Conservation (phyloP, 2,888 invertebrate genomes). For the Crepidodera aurea region DNA sequence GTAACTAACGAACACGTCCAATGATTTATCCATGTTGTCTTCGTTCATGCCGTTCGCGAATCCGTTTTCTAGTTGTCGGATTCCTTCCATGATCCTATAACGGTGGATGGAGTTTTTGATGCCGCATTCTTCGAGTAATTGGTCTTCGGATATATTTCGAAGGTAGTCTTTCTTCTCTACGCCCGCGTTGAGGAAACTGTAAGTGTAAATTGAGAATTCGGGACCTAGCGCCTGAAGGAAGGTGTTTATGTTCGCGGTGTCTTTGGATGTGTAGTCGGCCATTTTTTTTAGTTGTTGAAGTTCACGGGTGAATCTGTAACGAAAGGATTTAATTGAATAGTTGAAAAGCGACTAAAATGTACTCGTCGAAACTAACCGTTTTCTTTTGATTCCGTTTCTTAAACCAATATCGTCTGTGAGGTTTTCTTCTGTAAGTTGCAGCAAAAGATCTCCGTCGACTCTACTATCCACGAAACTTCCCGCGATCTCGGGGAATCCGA, state of each 20-base stretch:
- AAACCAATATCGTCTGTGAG: slow-evolving; percentile 92
- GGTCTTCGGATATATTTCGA: slow-evolving; percentile 88
- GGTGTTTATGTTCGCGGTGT: slow-evolving; percentile 87
- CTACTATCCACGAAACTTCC: slow-evolving; percentile 87
- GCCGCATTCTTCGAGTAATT: slow-evolving; percentile 87
- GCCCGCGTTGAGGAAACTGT: slow-evolving; percentile 94
- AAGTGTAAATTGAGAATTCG: slow-evolving; percentile 95
- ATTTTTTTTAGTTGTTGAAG: slow-evolving; percentile 91
- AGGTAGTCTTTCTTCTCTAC: slow-evolving; percentile 87
- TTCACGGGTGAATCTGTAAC: slow-evolving; percentile 89
- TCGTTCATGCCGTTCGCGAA: slow-evolving; percentile 72
- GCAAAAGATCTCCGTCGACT: slow-evolving; percentile 95
- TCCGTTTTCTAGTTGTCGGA: slow-evolving; percentile 75
- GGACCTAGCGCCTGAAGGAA: slow-evolving; percentile 85
- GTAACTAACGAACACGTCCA: slow-evolving; percentile 98
- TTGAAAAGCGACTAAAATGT: no score
- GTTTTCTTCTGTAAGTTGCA: slow-evolving; percentile 92
- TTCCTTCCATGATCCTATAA: slow-evolving; percentile 86
- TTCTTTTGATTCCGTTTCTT: slow-evolving; percentile 90
- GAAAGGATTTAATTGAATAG: no score
- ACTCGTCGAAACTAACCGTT: slow-evolving; percentile 78
- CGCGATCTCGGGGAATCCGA: slow-evolving; percentile 88
- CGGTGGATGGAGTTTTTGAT: slow-evolving; percentile 96
- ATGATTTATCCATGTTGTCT: slow-evolving; percentile 84
- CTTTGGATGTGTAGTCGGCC: slow-evolving; percentile 95